Conservation (phyloP, 2,888 invertebrate genomes). For the Nomada lathburiana region DNA sequence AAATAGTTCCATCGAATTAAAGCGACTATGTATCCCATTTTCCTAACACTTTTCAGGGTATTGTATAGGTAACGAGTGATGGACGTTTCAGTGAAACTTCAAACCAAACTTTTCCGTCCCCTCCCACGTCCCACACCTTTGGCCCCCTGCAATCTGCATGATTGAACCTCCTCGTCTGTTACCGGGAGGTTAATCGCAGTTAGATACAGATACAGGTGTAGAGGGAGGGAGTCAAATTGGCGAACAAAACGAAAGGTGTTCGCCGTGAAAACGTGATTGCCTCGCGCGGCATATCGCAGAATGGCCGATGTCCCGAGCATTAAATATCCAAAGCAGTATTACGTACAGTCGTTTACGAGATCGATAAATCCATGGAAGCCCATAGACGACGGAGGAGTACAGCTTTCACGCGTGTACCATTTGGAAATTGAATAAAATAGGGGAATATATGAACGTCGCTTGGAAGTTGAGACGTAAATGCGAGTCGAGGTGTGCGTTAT, state of each 20-base stretch:
- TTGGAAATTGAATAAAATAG: constrained; percentile 47
- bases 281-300: background rate
- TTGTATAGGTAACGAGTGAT: too few relatives aligned
- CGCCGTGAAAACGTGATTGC: constrained; percentile 11
- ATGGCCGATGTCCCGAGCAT: background rate
- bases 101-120: background rate
- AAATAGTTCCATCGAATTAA: background rate
- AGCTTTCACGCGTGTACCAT: constrained; percentile 38
- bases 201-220: background rate
- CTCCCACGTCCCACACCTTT: background rate
- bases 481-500: background rate
- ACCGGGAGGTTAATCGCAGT: constrained; percentile 4
- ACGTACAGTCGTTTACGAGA: constrained; percentile 50
- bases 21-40: too few relatives aligned
- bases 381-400: constrained; percentile 22
- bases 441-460: constrained; percentile 20
- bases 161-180: background rate
- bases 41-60: too few relatives aligned
- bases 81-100: background rate
- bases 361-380: constrained; percentile 46
- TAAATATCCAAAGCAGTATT: constrained; percentile 9
- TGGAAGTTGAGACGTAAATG: background rate
- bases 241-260: constrained; percentile 5
- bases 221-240: background rate
- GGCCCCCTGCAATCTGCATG: background rate